These are phyloP conservation scores for Paracentrotus lividus DNA, from an alignment of 53 echinoderm and acorn worm genomes.

Conservation along the genomic window DNA sequence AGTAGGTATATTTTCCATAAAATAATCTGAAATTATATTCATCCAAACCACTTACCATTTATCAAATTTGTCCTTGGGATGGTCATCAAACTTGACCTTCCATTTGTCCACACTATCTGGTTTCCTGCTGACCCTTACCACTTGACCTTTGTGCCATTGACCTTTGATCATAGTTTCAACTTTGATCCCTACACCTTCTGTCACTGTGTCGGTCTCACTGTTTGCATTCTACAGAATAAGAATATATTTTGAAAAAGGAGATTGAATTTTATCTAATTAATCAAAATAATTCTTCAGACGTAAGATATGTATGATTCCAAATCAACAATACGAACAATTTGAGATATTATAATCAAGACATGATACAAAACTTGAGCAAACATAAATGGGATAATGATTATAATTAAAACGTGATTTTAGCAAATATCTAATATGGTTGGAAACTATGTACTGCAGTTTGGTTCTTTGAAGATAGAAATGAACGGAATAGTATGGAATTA, in stretches of 20 bases:
- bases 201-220: constrained; percentile 46
- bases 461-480: too few relatives aligned
- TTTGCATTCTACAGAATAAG: constrained; percentile 8
- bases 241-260: neutral
- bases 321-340: too few relatives aligned
- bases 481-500: too few relatives aligned
- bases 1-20: too few relatives aligned
- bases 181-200: constrained; percentile 78
- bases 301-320: too few relatives aligned
- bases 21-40: too few relatives aligned
- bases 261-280: neutral
- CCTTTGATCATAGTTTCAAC: constrained; percentile 91
- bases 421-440: too few relatives aligned
- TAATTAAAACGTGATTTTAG: too few relatives aligned
- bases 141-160: constrained; percentile 89
- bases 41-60: constrained; percentile 92
- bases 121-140: constrained; percentile 81
- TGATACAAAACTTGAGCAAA: too few relatives aligned
- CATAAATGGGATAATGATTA: too few relatives aligned
- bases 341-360: too few relatives aligned
- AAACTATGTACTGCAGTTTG: too few relatives aligned
- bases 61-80: constrained; percentile 96
- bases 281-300: neutral
- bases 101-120: constrained; percentile 75
- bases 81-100: constrained; percentile 98